A percentile compares a stretch with the other conserved stretches of the same genome.
These are phyloP conservation scores for Astyanax mexicanus DNA, from an alignment of 2,797 vertebrate genomes.

Conservation along the genomic window DNA sequence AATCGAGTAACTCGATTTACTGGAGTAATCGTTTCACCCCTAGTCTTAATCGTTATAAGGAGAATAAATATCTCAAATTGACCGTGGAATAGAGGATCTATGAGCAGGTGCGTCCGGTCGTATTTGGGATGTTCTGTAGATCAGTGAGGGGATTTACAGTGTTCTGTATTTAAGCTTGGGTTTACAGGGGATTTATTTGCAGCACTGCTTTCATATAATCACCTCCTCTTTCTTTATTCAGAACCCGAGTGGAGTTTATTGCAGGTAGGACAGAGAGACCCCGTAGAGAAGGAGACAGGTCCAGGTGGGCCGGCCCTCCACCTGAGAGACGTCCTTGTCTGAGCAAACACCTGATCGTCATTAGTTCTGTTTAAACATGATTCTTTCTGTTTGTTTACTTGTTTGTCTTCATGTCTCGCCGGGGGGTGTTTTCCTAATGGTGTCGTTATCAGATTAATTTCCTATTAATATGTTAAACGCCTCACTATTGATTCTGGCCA, in stretches of 20 bases:
- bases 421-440: slow-evolving; percentile 43
- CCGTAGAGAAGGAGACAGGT: not conserved
- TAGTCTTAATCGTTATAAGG: too few relatives aligned
- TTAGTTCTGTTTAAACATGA: slow-evolving; percentile 35
- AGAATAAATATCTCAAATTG: too few relatives aligned
- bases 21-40: too few relatives aligned
- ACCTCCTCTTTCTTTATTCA: not conserved
- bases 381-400: slow-evolving; percentile 52
- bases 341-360: slow-evolving; percentile 43
- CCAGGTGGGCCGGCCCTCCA: not conserved
- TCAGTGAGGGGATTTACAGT: not conserved
- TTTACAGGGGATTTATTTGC: too few relatives aligned
- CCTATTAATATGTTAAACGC: slow-evolving; percentile 63
- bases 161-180: too few relatives aligned
- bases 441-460: slow-evolving; percentile 57
- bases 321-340: slow-evolving; percentile 21
- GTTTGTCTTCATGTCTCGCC: slow-evolving; percentile 43
- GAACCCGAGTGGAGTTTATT: not conserved
- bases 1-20: too few relatives aligned
- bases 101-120: too few relatives aligned
- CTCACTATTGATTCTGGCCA: slow-evolving; percentile 54
- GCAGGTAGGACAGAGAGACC: not conserved
- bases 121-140: too few relatives aligned
- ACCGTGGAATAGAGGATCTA: too few relatives aligned
- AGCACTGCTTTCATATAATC: not conserved